Evolutionary conservation across 1,140 invertebrate genomes (phyloP), one percentile per base, ranked within the genome.

Genomic region (Calliphora vicina): DNA sequence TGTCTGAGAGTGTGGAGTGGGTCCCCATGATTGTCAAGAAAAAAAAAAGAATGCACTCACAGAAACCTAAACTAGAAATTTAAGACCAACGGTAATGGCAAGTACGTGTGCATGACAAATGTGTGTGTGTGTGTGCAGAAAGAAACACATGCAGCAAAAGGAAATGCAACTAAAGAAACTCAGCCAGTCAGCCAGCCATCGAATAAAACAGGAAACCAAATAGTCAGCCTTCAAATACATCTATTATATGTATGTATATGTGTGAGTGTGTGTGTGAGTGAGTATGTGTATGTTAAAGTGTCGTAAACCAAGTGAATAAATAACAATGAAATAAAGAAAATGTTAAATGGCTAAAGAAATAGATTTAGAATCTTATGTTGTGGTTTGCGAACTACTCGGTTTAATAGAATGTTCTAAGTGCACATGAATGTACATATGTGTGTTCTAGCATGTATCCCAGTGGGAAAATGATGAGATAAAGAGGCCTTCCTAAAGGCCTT

Each of bases 241-340:
- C 35, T 35, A 35, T 67, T 12, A 25, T 20, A 23, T 67, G n/a
- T 67, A n/a, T 67, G 20, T 23, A 20, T 23, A 25, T 23, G 61
- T 4, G 0, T 23, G n/a, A 5, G n/a, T 23, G 20, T 67, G 61
- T 23, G 6, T 23, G n/a, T 67, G n/a, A 25, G 9, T 67, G 61
- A 8, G 61, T 57, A n/a, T 57, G 50, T 67, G 20, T 67, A 23
- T 67, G n/a, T 67, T 25, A 67, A 8, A 20, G 61, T 67, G 61
- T 67, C 61, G 61, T 67, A 67, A 67, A 67, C 61, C 61, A 67
- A 67, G 61, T 67, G 61, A 67, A 67, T 67, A 67, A 67, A 67
- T 67, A 67, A 67, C 61, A 67, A 67, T 67, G 61, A 67, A 67
- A 67, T 67, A 67, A 67, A 67, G 61, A 67, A 67, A 67, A 67